Evolutionary conservation across 2,113 vertebrate genomes (phyloP).

Genomic region (Collichthys lucidus): DNA sequence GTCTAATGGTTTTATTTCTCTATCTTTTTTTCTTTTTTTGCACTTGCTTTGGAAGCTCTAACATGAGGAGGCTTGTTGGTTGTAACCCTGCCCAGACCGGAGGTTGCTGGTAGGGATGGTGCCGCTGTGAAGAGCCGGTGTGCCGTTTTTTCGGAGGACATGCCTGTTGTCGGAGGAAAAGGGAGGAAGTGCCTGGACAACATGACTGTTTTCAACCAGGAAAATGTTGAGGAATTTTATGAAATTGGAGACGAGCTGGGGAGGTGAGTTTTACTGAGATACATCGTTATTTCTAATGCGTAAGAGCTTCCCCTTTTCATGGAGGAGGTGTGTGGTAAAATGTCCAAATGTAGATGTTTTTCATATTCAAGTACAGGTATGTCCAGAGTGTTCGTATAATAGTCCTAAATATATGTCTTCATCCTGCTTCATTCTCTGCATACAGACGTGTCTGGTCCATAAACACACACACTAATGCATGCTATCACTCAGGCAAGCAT

Average conservation of each 20-base stretch:
- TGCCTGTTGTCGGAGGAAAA: conserved; percentile 49
- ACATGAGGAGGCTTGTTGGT: conserved; percentile 77
- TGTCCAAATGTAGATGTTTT: neutral
- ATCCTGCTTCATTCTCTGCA: neutral
- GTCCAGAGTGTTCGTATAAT: neutral
- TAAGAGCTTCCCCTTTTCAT: conserved; percentile 12
- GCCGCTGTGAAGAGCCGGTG: conserved; percentile 68
- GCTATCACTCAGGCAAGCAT: neutral
- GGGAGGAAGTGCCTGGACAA: conserved; percentile 77
- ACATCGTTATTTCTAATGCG: neutral
- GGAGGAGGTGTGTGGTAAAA: neutral
- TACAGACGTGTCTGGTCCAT: neutral
- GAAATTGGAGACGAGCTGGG: conserved; percentile 94
- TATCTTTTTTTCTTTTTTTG: neutral
- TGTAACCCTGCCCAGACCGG: conserved; percentile 65
- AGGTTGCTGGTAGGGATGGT: conserved; percentile 79
- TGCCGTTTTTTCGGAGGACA: conserved; percentile 35
- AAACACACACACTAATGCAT: neutral
- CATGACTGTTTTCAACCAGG: conserved; percentile 96
- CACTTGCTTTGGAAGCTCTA: conserved; percentile 37
- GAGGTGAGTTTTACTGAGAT: conserved; percentile 84
- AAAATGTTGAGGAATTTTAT: conserved; percentile 95
- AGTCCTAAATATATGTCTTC: neutral
- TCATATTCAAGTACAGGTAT: no score
- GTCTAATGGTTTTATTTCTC: neutral